Evolutionary conservation across 2,888 invertebrate genomes (phyloP).

Genomic region (Clanis bilineata): DNA sequence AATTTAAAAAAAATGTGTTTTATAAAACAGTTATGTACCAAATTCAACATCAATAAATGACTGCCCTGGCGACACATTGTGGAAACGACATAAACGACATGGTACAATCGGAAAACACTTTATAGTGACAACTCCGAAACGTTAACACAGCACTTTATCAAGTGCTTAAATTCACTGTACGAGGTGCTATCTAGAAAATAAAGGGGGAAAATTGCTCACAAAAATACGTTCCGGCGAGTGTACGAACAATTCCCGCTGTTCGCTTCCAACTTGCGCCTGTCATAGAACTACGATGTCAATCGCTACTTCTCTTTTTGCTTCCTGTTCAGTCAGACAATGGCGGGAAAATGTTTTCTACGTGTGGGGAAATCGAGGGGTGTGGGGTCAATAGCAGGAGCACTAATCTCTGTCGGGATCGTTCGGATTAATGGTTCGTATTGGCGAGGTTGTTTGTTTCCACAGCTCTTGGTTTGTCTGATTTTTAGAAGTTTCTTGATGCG

Average conservation of each 20-base stretch:
- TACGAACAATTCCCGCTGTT: slow-evolving; percentile 16
- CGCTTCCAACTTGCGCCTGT: slow-evolving; percentile 23
- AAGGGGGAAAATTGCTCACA: slow-evolving; percentile 49
- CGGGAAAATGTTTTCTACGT: slow-evolving; percentile 74
- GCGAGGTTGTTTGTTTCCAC: slow-evolving; percentile 71
- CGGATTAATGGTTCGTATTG: slow-evolving; percentile 78
- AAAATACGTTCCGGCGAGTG: slow-evolving; percentile 35
- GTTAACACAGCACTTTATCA: slow-evolving; percentile 9
- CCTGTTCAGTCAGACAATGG: slow-evolving; percentile 70
- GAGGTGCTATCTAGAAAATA: slow-evolving; percentile 47
- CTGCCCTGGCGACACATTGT: not conserved
- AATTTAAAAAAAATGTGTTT: not conserved
- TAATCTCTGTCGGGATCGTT: slow-evolving; percentile 77
- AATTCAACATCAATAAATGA: not conserved
- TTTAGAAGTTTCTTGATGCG: slow-evolving; percentile 53
- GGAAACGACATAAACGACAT: not conserved
- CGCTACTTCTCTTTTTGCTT: slow-evolving; percentile 68
- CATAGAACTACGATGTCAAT: slow-evolving; percentile 67
- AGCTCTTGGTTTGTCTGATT: slow-evolving; percentile 61
- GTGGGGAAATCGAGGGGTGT: slow-evolving; percentile 57
- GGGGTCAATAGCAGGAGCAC: slow-evolving; percentile 70
- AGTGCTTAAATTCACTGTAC: slow-evolving; percentile 11
- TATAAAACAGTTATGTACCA: not conserved
- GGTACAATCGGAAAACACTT: slow-evolving; percentile 25
- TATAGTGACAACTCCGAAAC: slow-evolving; percentile 31